Base-by-base conservation (phyloP, 2,888 invertebrate genomes). In the Nymphalis c-album region DNA sequence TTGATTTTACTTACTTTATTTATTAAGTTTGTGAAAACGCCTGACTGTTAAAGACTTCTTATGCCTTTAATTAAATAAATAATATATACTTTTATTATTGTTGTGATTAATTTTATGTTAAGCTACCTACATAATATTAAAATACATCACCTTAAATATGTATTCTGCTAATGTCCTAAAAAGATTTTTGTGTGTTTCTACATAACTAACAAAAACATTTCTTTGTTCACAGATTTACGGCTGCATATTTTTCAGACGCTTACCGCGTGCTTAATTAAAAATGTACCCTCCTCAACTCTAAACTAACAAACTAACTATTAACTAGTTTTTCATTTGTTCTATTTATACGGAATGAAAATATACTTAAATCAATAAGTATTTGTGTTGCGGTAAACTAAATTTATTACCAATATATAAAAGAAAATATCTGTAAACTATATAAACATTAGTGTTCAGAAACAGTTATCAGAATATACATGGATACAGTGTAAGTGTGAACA, bases 151-250 rank as follows among this genome's bases (percentile, higher is more conserved):
- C 35, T 60, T n/a, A 55, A 40, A 61, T 61, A 40, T 63, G 48
- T 59, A 18, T 57, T 26, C 18, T 40, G 7, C 35, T 57, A 4
- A 48, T 53, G 17, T 50, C 18, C 18, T 62, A 35, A 20, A 50
- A 31, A 22, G 47, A 20, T 68, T 57, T 45, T 57, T 20, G 40
- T 66, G 40, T 66, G 51, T 63, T 57, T 83, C 87, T 90, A 84
- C 35, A 57, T 22, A 73, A 88, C 88, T 91, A 90, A 91, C 90
- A 84, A 79, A 66, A 80, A 72, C 73, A 75, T 73, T 85, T 88
- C 86, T 90, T 92, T 92, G 91, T 92, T 79, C 88, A 76, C 91
- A 92, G 91, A 86, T 88, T 77, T 71, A 81, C 81, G 75, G 81
- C 77, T 77, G 79, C 78, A 75, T 77, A 72, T 76, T 76, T 70